Evolutionary conservation across 2,888 invertebrate species (phyloP), one percentile per base, ranked within the genome.

Genomic region (Piscicola geometra): DNA sequence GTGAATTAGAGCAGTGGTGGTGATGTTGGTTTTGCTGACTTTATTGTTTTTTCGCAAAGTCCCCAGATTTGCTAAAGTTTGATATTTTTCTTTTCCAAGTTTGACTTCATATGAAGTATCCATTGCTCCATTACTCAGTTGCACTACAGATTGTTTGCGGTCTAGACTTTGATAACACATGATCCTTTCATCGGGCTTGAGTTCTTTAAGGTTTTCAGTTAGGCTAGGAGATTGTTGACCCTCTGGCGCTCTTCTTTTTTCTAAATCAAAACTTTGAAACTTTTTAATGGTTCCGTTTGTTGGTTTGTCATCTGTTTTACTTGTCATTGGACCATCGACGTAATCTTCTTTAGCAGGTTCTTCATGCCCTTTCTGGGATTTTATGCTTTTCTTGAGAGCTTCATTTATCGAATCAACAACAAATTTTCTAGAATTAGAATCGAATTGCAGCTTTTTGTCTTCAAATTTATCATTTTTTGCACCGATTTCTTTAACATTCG

Each of bases 401-500:
- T 73, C 73, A 15, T 52, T 64, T 60, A 73, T 73, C 1, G 73
- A 64, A n/a, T 73, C 73, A 12, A 56, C 73, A 3, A 73, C 73
- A 35, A 64, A n/a, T 30, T 52, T 56, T 33, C 64, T 60, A 5
- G 73, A 73, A 33, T 60, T 30, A 18, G 33, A 32, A 56, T 73
- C 73, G 2, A 73, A 32, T 30, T 64, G 35, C 28, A 73, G 33
- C 32, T 73, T 64, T 5, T 73, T 52, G 18, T 1, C n/a, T 73
- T 56, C 25, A n/a, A 35, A 21, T 25, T 32, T 15, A 32, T 21
- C 1, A 32, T 30, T n/a, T 25, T 72, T 56, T 25, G 30, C 35
- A 3, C 25, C 36, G n/a, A 21, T 2, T 21, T 18, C 41, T 35
- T 35, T 35, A n/a, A 50, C 56, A 32, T 50, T 35, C 35, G 33